Evolutionary conservation across 1,140 invertebrate species (phyloP).

Genomic region (Cydia amplana): DNA sequence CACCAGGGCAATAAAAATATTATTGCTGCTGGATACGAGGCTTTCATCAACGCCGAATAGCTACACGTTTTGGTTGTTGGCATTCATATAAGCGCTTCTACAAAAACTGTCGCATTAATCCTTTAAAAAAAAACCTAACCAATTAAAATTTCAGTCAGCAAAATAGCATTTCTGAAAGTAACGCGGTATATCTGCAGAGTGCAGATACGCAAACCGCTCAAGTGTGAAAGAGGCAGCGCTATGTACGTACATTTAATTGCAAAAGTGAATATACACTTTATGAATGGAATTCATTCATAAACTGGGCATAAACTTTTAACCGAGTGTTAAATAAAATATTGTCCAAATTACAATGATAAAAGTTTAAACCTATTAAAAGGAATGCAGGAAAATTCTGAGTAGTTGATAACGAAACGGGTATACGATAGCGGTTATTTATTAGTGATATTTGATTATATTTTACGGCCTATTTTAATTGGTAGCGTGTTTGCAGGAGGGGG

Average conservation of each 20-base stretch:
- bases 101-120: too few relatives aligned
- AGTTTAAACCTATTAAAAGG: constrained; percentile 8
- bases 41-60: background rate
- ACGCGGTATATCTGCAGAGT: too few relatives aligned
- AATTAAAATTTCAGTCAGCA: too few relatives aligned
- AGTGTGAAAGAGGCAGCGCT: too few relatives aligned
- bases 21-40: background rate
- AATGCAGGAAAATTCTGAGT: constrained; percentile 3
- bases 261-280: too few relatives aligned
- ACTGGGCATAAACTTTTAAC: background rate
- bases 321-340: background rate
- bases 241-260: too few relatives aligned
- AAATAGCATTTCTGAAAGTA: too few relatives aligned
- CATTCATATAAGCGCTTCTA: background rate
- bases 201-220: too few relatives aligned
- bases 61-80: background rate
- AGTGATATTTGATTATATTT: constrained; percentile 21
- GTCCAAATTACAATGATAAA: background rate
- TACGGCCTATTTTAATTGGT: background rate
- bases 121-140: too few relatives aligned
- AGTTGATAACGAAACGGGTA: constrained; percentile 13
- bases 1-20: constrained; percentile 10
- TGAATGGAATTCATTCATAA: too few relatives aligned
- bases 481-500: background rate
- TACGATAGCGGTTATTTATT: constrained; percentile 10